Base-by-base conservation (phyloP, 2,797 vertebrate genomes). In the Syncerus caffer region DNA sequence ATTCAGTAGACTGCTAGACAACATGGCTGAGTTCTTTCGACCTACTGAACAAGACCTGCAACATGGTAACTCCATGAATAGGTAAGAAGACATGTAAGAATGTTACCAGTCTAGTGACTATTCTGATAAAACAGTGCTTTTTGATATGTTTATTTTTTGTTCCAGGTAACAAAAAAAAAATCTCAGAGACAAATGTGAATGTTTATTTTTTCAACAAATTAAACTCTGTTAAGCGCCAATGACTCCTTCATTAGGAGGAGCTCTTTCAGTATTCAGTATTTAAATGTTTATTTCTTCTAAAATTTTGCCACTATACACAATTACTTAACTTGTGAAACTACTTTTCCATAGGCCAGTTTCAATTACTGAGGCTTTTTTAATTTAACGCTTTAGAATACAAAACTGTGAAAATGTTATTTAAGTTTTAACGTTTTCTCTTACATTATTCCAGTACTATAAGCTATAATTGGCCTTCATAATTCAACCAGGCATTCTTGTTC, bases 11-110 rank as follows among this genome's bases (percentile, higher is more conserved):
- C 99, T 99, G 89, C 98, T 99, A 31, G 99, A 99, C 99, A 99
- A 99, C 83, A 98, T 99, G 99, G 99, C 99, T 0, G 99, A 99
- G 98, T 99, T 99, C 98, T 99, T 99, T 98, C 99, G 99, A 97
- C 99, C 99, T 6, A 99, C 99, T 3, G 99, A 99, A 10, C 98
- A 98, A 91, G 99, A 99, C 94, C 96, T 99, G n/a, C 98, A 98
- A 93, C 98, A 98, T 71, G 98, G 96, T 45, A 96, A 97, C 79
- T 98, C 99, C 87, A 97, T 99, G 95, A 98, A 99, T 92, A 99
- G 99, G 99, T 99, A 98, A 83, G 92, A 13, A 57, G 9, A 58
- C 21, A 4, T 51, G 3, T n/a, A n/a, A 93, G 88, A 31, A 34
- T 29, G 25, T 17, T 23, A 14, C 11, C 57, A 7, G 17, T 50